Percentiles rank a stretch among this genome's conserved stretches.
phyloP scores from a whole-genome alignment of 2,113 vertebrate species.

The Phalacrocorax brasilianus region DNA sequence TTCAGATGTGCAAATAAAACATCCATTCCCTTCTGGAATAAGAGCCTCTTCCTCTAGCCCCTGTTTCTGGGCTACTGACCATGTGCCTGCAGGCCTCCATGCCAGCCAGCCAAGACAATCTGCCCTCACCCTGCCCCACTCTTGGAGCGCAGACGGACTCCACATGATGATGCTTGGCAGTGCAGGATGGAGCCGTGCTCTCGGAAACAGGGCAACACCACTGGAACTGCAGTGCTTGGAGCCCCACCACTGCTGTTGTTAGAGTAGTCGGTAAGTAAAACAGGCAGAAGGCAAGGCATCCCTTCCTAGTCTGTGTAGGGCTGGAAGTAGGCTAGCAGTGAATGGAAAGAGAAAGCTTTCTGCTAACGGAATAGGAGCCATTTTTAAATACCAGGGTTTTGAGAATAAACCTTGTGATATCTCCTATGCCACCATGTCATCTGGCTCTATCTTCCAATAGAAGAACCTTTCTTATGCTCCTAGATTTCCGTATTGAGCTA shows the following conservation, averaged over 20 bases:
- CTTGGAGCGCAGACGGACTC: constrained; percentile 71
- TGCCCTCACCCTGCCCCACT: constrained; percentile 55
- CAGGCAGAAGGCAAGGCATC: neutral
- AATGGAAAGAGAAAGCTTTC: neutral
- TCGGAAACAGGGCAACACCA: neutral
- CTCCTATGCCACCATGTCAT: rapidly evolving
- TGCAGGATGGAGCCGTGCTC: neutral
- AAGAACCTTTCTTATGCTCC: neutral
- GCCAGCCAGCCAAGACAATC: neutral
- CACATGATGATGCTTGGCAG: neutral
- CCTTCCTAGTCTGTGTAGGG: neutral
- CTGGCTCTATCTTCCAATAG: neutral
- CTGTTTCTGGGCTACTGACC: constrained; percentile 60
- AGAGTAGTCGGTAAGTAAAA: neutral
- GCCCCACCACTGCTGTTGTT: neutral
- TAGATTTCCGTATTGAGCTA: neutral
- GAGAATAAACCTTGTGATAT: neutral
- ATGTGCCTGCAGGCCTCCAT: neutral
- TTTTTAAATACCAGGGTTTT: neutral
- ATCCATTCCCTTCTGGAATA: neutral
- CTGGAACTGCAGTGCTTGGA: neutral
- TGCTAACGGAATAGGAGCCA: neutral
- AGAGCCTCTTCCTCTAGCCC: constrained; percentile 76
- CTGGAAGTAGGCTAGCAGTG: neutral
- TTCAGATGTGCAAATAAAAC: neutral